These are phyloP conservation scores for Koerneria pararmatus DNA, from an alignment of 2,888 invertebrate genomes.

Conservation along the genomic window DNA sequence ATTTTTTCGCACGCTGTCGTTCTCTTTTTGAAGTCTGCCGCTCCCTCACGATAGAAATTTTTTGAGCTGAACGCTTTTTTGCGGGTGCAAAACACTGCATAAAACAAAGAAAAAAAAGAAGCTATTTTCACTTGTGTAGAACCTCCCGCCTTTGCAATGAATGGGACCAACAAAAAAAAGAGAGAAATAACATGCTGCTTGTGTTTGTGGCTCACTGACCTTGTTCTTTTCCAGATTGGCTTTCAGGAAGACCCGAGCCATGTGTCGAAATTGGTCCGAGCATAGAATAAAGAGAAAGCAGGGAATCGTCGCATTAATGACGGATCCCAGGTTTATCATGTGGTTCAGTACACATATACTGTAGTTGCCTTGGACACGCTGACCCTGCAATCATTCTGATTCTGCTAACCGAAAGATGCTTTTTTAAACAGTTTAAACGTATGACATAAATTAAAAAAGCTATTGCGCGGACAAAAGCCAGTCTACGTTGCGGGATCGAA, in stretches of 20 bases:
- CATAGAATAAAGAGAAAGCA: slow-evolving; percentile 53
- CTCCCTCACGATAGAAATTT: too few relatives aligned
- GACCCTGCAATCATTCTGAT: slow-evolving; percentile 30
- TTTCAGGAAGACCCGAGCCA: slow-evolving; percentile 47
- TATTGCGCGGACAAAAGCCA: too few relatives aligned
- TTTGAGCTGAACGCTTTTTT: too few relatives aligned
- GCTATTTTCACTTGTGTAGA: background rate
- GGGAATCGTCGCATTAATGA: slow-evolving; percentile 55
- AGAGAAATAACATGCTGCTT: slow-evolving; percentile 25
- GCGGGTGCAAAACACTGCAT: too few relatives aligned
- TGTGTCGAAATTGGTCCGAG: slow-evolving; percentile 52
- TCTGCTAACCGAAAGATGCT: too few relatives aligned
- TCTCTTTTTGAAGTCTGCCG: too few relatives aligned
- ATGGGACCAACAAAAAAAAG: slow-evolving; percentile 9
- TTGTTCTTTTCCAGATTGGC: slow-evolving; percentile 30
- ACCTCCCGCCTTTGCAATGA: background rate
- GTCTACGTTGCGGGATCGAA: too few relatives aligned
- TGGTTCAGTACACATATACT: slow-evolving; percentile 48
- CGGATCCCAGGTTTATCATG: slow-evolving; percentile 47
- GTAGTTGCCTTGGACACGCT: slow-evolving; percentile 27
- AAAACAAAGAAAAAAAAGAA: background rate
- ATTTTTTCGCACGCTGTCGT: too few relatives aligned
- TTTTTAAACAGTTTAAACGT: too few relatives aligned
- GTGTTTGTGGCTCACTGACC: slow-evolving; percentile 17
- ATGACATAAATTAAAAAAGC: too few relatives aligned